Percentiles rank a stretch among this genome's conserved stretches.
Evolutionary conservation across 2,113 vertebrate species (phyloP).

Genomic region (Ariopsis seemanni): DNA sequence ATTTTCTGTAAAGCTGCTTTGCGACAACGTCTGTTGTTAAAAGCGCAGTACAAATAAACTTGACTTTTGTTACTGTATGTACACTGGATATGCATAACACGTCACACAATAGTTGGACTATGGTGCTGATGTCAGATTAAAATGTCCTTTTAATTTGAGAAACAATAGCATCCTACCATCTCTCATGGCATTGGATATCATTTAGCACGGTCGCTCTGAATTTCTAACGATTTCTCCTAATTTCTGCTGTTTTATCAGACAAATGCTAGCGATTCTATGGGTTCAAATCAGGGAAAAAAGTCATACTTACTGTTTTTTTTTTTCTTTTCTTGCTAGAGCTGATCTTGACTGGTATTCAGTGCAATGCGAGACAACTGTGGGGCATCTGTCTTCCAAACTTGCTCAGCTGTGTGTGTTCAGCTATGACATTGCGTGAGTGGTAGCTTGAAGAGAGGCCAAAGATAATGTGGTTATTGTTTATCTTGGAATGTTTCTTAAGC

Average conservation of each 20-base stretch:
- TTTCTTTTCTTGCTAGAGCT: neutral
- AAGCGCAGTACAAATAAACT: too few species aligned
- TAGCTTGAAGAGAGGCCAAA: conserved; percentile 8
- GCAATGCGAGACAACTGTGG: neutral
- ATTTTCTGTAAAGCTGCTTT: too few species aligned
- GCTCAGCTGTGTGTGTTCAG: conserved; percentile 12
- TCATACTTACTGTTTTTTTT: neutral
- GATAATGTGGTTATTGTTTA: conserved; percentile 16
- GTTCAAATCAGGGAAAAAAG: neutral
- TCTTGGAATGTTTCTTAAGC: neutral
- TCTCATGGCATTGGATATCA: neutral
- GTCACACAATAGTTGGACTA: too few species aligned
- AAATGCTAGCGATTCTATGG: neutral
- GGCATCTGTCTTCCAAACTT: neutral
- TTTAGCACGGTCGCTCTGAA: neutral
- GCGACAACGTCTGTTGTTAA: too few species aligned
- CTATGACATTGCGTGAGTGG: conserved; percentile 1
- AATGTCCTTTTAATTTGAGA: neutral
- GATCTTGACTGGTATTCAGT: neutral
- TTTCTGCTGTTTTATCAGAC: neutral
- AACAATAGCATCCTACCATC: neutral
- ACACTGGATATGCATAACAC: too few species aligned
- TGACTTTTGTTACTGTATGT: too few species aligned
- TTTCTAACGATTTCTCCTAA: neutral
- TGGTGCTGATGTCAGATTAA: too few species aligned